phyloP scores from a whole-genome alignment of 2,888 invertebrate species.

The Lepidonotus clava region DNA sequence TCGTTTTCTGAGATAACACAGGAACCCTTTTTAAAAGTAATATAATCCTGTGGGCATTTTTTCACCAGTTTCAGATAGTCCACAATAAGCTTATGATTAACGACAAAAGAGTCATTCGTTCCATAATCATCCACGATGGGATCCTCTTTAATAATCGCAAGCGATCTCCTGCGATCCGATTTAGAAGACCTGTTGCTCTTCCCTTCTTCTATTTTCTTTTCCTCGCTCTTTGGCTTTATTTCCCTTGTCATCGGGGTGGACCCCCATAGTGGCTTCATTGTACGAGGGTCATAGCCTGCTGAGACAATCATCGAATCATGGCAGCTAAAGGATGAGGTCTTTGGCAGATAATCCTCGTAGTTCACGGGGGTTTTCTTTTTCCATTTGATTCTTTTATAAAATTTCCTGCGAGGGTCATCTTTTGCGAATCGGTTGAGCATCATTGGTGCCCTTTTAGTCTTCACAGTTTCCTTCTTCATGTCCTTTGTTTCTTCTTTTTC shows the following conservation, averaged over 20 bases:
- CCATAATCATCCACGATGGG: constrained; percentile 46
- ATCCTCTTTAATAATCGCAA: background rate
- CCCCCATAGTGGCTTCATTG: background rate
- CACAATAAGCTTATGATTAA: constrained; percentile 4
- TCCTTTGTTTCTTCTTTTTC: background rate
- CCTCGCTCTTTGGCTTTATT: background rate
- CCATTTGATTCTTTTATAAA: constrained; percentile 26
- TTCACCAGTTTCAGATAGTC: constrained; percentile 26
- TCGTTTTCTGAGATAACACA: background rate
- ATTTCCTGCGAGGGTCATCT: constrained; percentile 24
- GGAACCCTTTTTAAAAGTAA: background rate
- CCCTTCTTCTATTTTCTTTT: background rate
- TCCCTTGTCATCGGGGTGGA: background rate
- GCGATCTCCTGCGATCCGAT: background rate
- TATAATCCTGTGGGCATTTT: background rate
- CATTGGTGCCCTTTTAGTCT: background rate
- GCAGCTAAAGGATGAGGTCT: background rate
- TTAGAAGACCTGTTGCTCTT: background rate
- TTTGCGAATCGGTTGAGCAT: background rate
- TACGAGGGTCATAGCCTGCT: background rate
- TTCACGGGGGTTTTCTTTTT: constrained; percentile 7
- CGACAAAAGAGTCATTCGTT: background rate
- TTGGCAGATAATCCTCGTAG: constrained; percentile 4
- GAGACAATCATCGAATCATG: constrained; percentile 1
- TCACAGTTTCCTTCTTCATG: background rate